Conservation (phyloP, 1,140 invertebrate genomes). For the Drosophila eugracilis region DNA sequence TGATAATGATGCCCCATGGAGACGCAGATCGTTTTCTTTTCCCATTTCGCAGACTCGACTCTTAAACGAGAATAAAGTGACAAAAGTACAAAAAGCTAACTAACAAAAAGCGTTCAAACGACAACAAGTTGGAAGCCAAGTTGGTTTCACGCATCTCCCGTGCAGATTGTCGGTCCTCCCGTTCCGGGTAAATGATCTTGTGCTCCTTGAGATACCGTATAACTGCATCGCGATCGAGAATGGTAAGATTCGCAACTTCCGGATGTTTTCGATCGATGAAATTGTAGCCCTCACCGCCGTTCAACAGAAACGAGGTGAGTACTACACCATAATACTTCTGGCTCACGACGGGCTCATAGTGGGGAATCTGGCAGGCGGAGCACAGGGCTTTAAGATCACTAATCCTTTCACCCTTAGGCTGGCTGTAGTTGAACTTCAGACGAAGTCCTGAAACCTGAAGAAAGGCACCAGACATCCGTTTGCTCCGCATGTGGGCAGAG, state of each 20-base stretch:
- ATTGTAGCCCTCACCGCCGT: constrained; percentile 72
- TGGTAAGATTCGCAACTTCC: constrained; percentile 1
- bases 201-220: constrained; percentile 56
- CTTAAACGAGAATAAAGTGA: neutral
- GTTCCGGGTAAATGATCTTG: constrained; percentile 85
- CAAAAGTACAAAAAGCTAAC: neutral
- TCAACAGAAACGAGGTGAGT: constrained; percentile 64
- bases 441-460: constrained; percentile 87
- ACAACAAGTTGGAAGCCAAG: neutral
- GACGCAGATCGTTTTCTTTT: constrained; percentile 3
- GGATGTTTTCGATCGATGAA: constrained; percentile 26
- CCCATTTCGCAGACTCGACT: neutral
- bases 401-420: constrained; percentile 85
- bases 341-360: constrained; percentile 16
- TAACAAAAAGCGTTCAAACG: neutral
- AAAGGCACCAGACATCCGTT: constrained; percentile 86
- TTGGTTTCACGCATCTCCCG: constrained; percentile 7
- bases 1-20: constrained; percentile 38
- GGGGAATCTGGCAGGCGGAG: constrained; percentile 85
- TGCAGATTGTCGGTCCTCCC: constrained; percentile 85
- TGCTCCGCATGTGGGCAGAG: constrained; percentile 85
- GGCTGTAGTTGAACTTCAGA: constrained; percentile 86
- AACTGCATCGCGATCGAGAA: constrained; percentile 46
- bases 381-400: constrained; percentile 85
- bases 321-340: constrained; percentile 85